Conservation (phyloP, 2,888 invertebrate genomes). For the Teleogryllus oceanicus region DNA sequence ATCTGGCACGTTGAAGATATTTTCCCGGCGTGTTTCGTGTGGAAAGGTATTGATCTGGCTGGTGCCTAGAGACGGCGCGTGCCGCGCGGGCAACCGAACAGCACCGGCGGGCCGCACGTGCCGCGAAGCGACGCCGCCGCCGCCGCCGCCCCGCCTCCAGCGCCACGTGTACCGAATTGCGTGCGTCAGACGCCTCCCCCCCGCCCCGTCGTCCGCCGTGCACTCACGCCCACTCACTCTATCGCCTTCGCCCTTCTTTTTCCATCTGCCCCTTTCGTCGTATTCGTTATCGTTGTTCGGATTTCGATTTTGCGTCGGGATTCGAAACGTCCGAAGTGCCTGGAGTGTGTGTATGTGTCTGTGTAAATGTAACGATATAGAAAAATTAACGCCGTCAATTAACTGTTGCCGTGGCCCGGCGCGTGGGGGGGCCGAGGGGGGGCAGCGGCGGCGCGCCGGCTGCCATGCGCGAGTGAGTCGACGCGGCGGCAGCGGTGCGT, state of each 20-base stretch:
- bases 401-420: neutral
- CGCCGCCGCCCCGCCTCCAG: neutral
- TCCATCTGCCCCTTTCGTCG: neutral
- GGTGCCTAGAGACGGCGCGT: neutral
- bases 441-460: neutral
- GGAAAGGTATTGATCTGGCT: neutral
- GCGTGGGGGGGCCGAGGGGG: neutral
- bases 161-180: conserved; percentile 1
- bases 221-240: neutral
- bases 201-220: neutral
- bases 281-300: neutral
- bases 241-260: neutral
- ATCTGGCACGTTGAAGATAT: neutral
- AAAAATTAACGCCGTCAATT: too few relatives aligned
- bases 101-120: conserved; percentile 9
- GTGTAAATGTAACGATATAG: too few relatives aligned
- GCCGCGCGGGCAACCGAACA: neutral
- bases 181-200: neutral
- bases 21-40: neutral
- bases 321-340: neutral
- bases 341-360: neutral
- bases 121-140: neutral
- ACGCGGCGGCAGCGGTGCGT: neutral
- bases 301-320: neutral
- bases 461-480: neutral